Evolutionary conservation across 2,888 invertebrate genomes (phyloP), one percentile per base, ranked within the genome.

Genomic region (Chaitophorus viminalis): DNA sequence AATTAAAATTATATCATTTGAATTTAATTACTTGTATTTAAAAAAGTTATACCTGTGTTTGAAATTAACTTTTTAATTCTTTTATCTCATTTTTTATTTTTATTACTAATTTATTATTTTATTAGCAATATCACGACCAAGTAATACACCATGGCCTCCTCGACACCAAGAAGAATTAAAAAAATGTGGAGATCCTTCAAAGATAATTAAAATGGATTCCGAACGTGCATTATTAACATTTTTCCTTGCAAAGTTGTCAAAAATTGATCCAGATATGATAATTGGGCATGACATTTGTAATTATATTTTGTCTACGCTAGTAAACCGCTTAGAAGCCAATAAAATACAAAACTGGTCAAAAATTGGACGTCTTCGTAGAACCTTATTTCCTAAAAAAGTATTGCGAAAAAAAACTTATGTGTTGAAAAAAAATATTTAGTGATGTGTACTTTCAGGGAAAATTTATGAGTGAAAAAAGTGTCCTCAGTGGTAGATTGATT

Each of bases 211-310:
- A 78, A 90, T 90, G 90, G 96, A 97, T 89, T 95, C 95, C 0
- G 99, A 99, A 92, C 92, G 97, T 89, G 96, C 96, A 29, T 92
- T 99, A 21, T 92, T 99, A 0, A 96, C 95, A 90, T 95, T 95
- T 91, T 95, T 99, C 90, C 93, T 99, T 90, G 95, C 95, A 0
- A 96, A 96, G 91, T 94, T 99, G 90, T 95, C 95, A 91, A 95
- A 94, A 90, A 92, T 96, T 82, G 99, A 99, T 91, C 97, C 99
- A 0, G 99, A 99, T 92, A 92, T 99, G 52, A 94, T 99, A 74
- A 95, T 99, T 3, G 99, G 99, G 0, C 98, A 99, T 91, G 99
- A 99, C 91, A 93, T 98, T 75, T 94, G 95, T 90, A 96, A 96
- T 54, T 98, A 96, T 91, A 98, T 98, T 90, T 93, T 99, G 88